Percentiles rank a stretch among this genome's conserved stretches.
Evolutionary conservation across 2,888 invertebrate species (phyloP).

Genomic region (Pardosa pseudoannulata): DNA sequence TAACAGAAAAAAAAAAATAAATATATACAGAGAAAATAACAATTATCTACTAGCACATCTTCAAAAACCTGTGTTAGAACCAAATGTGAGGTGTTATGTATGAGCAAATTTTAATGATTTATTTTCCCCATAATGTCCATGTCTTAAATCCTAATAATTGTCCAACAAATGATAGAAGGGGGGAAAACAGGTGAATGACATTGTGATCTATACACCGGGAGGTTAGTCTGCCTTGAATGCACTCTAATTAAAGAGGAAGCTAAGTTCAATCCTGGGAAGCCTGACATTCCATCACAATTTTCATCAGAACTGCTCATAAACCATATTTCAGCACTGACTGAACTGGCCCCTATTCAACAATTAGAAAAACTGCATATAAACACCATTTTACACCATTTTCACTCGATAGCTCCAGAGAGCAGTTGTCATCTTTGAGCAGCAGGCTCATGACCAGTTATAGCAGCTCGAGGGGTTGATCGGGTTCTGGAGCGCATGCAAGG

Average conservation of each 20-base stretch:
- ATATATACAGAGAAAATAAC: slow-evolving; percentile 12
- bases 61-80: slow-evolving; percentile 7
- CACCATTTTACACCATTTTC: not conserved
- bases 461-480: slow-evolving; percentile 68
- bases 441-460: slow-evolving; percentile 54
- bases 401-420: not conserved
- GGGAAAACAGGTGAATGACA: not conserved
- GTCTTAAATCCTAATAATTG: slow-evolving; percentile 36
- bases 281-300: not conserved
- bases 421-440: slow-evolving; percentile 68
- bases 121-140: not conserved
- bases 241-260: slow-evolving; percentile 46
- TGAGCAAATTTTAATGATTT: slow-evolving; percentile 30
- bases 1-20: slow-evolving; percentile 8
- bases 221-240: slow-evolving; percentile 2
- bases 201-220: slow-evolving; percentile 38
- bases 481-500: slow-evolving; percentile 71
- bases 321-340: not conserved
- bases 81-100: not conserved
- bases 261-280: slow-evolving; percentile 33
- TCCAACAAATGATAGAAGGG: slow-evolving; percentile 29
- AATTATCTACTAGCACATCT: not conserved
- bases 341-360: slow-evolving; percentile 22
- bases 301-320: not conserved
- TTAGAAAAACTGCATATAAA: slow-evolving; percentile 3